Percentiles rank a stretch among this genome's conserved stretches.
These are phyloP conservation scores for Actinemys pallida DNA, from an alignment of 2,113 vertebrate genomes.

Conservation along the genomic window DNA sequence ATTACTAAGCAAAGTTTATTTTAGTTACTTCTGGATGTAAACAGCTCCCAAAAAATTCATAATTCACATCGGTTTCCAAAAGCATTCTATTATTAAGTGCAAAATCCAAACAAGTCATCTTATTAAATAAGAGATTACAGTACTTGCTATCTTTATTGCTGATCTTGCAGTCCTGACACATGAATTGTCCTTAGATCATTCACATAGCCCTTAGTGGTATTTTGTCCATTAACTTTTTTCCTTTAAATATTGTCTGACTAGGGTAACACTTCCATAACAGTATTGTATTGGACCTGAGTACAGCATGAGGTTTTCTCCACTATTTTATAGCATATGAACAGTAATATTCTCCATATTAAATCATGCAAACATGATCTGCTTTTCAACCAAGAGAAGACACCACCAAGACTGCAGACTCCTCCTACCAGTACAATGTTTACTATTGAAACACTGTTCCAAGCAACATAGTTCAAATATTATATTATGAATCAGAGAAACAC, in stretches of 20 bases:
- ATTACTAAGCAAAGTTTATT: background rate
- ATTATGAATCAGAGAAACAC: background rate
- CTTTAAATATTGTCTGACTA: background rate
- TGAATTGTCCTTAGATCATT: background rate
- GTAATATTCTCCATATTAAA: accelerated
- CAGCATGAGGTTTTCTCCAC: background rate
- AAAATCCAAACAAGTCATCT: background rate
- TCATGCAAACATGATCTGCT: background rate
- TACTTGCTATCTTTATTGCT: background rate
- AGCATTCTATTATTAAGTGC: background rate
- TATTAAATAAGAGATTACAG: background rate
- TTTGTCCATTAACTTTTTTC: background rate
- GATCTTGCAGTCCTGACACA: background rate
- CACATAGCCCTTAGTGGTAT: background rate
- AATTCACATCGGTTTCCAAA: background rate
- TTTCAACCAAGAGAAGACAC: background rate
- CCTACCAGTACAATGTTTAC: background rate
- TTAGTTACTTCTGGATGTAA: background rate
- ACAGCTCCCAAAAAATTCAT: background rate
- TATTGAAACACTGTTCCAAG: background rate
- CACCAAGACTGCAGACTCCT: background rate
- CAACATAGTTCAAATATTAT: background rate
- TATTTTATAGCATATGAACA: background rate
- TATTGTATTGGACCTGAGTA: accelerated
- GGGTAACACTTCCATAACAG: accelerated